Percentiles rank a stretch among this genome's conserved stretches.
Evolutionary conservation across 2,113 vertebrate species (phyloP).

Genomic region (Steatornis caripensis): DNA sequence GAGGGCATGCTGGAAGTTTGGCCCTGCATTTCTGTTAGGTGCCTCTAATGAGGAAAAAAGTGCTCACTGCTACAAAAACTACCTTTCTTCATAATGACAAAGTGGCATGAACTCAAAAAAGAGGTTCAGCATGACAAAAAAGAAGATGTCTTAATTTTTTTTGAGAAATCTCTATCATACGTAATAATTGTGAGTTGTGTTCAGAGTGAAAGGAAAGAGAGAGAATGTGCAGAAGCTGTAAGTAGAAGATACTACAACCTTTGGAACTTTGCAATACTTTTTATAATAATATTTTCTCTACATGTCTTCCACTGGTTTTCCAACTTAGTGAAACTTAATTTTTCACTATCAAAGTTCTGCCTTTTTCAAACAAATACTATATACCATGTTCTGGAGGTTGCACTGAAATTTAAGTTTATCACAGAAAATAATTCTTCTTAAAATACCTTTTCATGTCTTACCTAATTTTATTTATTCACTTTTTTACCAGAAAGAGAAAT

Average conservation of each 20-base stretch:
- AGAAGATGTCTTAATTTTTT: neutral
- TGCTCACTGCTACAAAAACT: neutral
- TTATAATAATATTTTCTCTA: neutral
- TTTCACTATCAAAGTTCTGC: neutral
- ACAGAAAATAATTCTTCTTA: neutral
- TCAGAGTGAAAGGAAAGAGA: neutral
- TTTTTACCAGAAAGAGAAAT: neutral
- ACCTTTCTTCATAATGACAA: neutral
- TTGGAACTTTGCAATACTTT: neutral
- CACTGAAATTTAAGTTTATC: neutral
- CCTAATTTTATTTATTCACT: neutral
- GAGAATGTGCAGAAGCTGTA: neutral
- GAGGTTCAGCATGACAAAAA: neutral
- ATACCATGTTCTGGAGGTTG: neutral
- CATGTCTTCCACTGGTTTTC: neutral
- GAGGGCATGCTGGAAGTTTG: neutral
- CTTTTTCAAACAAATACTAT: neutral
- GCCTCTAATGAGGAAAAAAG: neutral
- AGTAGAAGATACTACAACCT: neutral
- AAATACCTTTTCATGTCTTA: neutral
- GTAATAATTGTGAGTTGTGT: neutral
- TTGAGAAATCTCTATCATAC: neutral
- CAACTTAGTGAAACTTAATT: neutral
- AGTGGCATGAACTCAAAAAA: neutral
- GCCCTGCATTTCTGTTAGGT: neutral